phyloP scores from a whole-genome alignment of 2,113 vertebrate species.

The Bothrops jararaca region DNA sequence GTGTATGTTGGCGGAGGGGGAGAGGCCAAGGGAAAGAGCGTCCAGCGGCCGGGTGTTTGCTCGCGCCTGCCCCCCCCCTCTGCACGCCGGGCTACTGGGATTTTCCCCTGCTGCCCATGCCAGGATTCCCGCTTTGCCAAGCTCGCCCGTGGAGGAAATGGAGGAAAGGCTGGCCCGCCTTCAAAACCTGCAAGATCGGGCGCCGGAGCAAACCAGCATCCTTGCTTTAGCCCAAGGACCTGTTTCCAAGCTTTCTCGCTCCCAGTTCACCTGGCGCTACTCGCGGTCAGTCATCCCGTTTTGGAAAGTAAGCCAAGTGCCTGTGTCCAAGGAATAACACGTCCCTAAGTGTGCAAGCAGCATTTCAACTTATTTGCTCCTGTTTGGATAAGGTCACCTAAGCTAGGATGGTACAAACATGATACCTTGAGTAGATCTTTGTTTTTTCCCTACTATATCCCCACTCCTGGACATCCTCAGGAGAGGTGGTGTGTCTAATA shows the following conservation, averaged over 20 bases:
- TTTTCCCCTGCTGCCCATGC: slow-evolving; percentile 22
- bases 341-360: neutral
- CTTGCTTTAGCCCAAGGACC: neutral
- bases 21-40: neutral
- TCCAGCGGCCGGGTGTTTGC: neutral
- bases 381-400: neutral
- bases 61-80: slow-evolving; percentile 1
- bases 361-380: neutral
- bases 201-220: neutral
- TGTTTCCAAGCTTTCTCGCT: neutral
- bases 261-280: neutral
- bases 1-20: neutral
- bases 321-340: neutral
- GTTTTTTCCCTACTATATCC: neutral
- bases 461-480: neutral
- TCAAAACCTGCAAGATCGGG: slow-evolving; percentile 14
- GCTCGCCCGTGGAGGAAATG: neutral
- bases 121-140: slow-evolving; percentile 8
- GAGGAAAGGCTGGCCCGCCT: neutral
- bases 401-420: neutral
- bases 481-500: neutral
- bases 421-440: neutral
- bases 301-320: neutral
- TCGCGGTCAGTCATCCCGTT: neutral
- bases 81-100: neutral